Conservation (phyloP, 2,797 vertebrate genomes). For the Benthosema pterotum region DNA sequence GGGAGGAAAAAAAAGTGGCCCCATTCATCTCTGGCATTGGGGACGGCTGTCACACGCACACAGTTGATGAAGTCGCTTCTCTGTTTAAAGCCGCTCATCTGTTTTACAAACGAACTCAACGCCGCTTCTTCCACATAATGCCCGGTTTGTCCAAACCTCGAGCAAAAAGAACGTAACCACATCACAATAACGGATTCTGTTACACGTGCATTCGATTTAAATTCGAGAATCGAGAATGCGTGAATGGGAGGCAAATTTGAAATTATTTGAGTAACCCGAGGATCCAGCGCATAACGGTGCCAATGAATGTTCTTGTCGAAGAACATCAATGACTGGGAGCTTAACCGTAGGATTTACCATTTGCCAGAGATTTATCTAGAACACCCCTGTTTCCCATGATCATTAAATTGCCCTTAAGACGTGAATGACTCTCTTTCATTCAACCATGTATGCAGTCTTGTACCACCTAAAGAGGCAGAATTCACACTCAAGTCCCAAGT, state of each 20-base stretch:
- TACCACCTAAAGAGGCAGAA: conserved; percentile 39
- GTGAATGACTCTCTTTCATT: conserved; percentile 71
- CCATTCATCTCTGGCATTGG: conserved; percentile 56
- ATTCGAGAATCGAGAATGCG: conserved; percentile 16
- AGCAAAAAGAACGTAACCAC: no score
- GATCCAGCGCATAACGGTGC: conserved; percentile 23
- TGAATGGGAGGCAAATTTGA: conserved; percentile 27
- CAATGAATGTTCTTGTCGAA: conserved; percentile 14
- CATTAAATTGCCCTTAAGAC: conserved; percentile 45
- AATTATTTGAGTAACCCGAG: conserved; percentile 27
- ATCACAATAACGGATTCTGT: conserved; percentile 12
- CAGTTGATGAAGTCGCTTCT: conserved; percentile 37
- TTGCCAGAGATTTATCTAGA: background rate
- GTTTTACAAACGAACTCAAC: conserved; percentile 39
- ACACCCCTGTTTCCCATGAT: conserved; percentile 50
- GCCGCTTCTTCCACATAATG: conserved; percentile 19
- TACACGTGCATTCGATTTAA: conserved; percentile 18
- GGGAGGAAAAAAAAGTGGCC: conserved; percentile 52
- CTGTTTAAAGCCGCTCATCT: conserved; percentile 44
- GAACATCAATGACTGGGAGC: conserved; percentile 37
- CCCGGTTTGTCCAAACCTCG: no score
- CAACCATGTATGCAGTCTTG: conserved; percentile 39
- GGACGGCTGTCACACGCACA: conserved; percentile 35
- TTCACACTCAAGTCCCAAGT: conserved; percentile 55
- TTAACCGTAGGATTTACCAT: conserved; percentile 49